phyloP scores from a whole-genome alignment of 1,140 invertebrate species.

The Mesaphorura yosii region DNA sequence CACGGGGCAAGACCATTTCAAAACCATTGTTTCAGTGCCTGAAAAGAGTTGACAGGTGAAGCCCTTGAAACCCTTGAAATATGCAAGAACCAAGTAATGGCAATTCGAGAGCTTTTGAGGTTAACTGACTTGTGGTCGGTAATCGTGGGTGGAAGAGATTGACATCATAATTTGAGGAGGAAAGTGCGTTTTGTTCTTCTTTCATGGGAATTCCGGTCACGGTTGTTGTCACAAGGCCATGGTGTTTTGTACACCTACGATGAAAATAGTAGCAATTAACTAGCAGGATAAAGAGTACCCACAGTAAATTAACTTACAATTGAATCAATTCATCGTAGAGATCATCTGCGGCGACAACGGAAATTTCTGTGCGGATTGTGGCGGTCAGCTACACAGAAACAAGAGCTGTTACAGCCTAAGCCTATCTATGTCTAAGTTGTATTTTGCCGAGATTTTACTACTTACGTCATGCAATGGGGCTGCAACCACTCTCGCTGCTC shows the following conservation, averaged over 20 bases:
- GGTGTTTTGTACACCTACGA: slow-evolving; percentile 47
- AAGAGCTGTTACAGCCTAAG: background rate
- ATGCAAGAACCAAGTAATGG: too few species aligned
- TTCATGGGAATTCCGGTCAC: slow-evolving; percentile 99
- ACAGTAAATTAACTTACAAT: slow-evolving; percentile 10
- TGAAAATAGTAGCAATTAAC: background rate
- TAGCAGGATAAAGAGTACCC: background rate
- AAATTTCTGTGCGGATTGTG: too few species aligned
- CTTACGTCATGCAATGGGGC: background rate
- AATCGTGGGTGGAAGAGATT: slow-evolving; percentile 73
- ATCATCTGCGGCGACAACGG: slow-evolving; percentile 50
- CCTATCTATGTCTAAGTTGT: background rate
- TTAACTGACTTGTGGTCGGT: slow-evolving; percentile 5
- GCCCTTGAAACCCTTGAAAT: too few species aligned
- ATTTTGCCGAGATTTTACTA: slow-evolving; percentile 24
- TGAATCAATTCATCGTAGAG: slow-evolving; percentile 17
- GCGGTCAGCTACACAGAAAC: too few species aligned
- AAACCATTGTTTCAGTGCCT: slow-evolving; percentile 15
- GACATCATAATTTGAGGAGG: slow-evolving; percentile 95
- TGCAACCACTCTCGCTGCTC: slow-evolving; percentile 12
- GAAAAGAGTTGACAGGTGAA: slow-evolving; percentile 1
- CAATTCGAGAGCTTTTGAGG: slow-evolving; percentile 24
- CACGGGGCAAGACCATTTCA: slow-evolving; percentile 33
- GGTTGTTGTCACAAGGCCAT: slow-evolving; percentile 84
- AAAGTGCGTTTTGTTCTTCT: slow-evolving; percentile 96